A percentile compares a stretch with the other conserved stretches of the same genome.
phyloP scores from a whole-genome alignment of 1,140 invertebrate species.

The Branchinecta lindahli region DNA sequence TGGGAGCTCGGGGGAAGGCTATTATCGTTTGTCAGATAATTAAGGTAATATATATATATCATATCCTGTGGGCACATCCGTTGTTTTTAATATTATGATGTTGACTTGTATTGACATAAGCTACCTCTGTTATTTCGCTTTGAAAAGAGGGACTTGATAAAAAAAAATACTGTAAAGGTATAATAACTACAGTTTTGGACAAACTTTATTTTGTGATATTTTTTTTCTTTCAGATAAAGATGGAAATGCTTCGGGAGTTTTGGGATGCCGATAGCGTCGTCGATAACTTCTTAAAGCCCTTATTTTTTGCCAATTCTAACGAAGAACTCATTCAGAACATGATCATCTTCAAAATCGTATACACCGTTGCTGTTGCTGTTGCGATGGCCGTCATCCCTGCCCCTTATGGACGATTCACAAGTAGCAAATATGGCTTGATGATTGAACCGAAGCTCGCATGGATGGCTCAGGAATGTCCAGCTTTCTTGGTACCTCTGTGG shows the following conservation, averaged over 20 bases:
- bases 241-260: background rate
- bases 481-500: slow-evolving; percentile 25
- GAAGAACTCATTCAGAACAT: slow-evolving; percentile 18
- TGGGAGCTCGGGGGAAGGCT: too few relatives aligned
- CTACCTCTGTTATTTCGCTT: too few relatives aligned
- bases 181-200: too few relatives aligned
- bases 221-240: too few relatives aligned
- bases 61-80: too few relatives aligned
- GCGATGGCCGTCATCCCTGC: slow-evolving; percentile 22
- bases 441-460: slow-evolving; percentile 25
- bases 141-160: too few relatives aligned
- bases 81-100: too few relatives aligned
- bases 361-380: slow-evolving; percentile 22
- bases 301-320: slow-evolving; percentile 19
- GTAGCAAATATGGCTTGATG: slow-evolving; percentile 19
- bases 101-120: too few relatives aligned
- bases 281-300: background rate
- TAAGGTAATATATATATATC: too few relatives aligned
- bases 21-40: too few relatives aligned
- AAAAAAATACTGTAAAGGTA: too few relatives aligned
- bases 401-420: slow-evolving; percentile 25
- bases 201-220: too few relatives aligned
- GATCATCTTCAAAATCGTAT: slow-evolving; percentile 20
- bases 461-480: slow-evolving; percentile 26
- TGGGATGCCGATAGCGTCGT: background rate